phyloP scores from a whole-genome alignment of 2,113 vertebrate species.

The Cepphus grylle region DNA sequence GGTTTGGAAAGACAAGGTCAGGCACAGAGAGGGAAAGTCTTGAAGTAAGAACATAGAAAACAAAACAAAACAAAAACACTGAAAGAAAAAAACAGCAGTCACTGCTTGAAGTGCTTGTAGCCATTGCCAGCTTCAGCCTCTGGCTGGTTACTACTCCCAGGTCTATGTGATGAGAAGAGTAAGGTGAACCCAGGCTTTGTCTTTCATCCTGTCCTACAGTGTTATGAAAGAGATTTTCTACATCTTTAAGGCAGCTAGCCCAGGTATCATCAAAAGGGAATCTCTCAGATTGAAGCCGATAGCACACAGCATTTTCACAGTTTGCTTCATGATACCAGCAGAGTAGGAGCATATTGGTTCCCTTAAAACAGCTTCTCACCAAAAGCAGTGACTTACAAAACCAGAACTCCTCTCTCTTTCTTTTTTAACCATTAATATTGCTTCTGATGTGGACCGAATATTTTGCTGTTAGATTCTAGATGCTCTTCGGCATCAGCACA shows the following conservation, averaged over 20 bases:
- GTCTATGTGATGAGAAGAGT: background rate
- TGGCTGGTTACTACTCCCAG: background rate
- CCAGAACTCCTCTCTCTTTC: background rate
- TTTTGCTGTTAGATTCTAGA: background rate
- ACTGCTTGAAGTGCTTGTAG: background rate
- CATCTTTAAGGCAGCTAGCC: background rate
- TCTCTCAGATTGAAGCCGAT: background rate
- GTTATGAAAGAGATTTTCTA: background rate
- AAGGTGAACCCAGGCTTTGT: background rate
- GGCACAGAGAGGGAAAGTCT: background rate
- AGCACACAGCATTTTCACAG: background rate
- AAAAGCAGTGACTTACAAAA: background rate
- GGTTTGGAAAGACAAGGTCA: background rate
- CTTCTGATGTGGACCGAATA: rapidly evolving
- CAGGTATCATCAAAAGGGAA: background rate
- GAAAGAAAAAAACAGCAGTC: background rate
- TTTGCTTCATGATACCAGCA: background rate
- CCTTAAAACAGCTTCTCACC: background rate
- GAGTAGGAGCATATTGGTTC: background rate
- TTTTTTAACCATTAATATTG: background rate
- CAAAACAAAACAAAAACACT: too few relatives aligned
- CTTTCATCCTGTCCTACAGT: background rate
- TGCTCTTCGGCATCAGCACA: rapidly evolving
- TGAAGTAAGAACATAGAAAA: background rate
- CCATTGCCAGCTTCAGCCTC: background rate